A percentile compares a stretch with the other conserved stretches of the same genome.
Evolutionary conservation across 1,140 invertebrate genomes (phyloP).

Genomic region (Dreissena polymorpha): DNA sequence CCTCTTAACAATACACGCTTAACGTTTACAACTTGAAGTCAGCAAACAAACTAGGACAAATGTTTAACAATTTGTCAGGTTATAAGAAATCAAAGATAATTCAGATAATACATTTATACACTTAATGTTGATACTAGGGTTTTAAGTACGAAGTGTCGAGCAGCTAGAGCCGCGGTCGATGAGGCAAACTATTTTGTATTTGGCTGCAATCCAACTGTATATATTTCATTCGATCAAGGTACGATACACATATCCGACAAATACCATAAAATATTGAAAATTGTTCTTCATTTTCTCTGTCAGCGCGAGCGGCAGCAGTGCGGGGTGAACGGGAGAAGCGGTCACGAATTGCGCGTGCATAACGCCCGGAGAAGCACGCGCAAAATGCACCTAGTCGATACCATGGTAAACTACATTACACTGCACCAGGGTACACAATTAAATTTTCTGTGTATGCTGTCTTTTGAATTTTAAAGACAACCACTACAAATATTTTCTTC

Average conservation of each 20-base stretch:
- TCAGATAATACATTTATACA: slow-evolving; percentile 53
- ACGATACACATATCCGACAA: slow-evolving; percentile 23
- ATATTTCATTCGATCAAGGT: slow-evolving; percentile 22
- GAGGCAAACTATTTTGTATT: slow-evolving; percentile 38
- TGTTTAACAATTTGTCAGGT: slow-evolving; percentile 49
- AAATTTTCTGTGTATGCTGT: no score
- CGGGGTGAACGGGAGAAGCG: no score
- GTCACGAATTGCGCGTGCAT: no score
- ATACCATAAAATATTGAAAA: slow-evolving; percentile 52
- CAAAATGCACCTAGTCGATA: no score
- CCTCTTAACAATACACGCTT: slow-evolving; percentile 10
- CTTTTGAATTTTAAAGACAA: no score
- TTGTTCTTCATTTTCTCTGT: slow-evolving; percentile 21
- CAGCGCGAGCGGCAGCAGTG: neutral
- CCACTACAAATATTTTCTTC: no score
- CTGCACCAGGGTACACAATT: no score
- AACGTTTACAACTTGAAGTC: slow-evolving; percentile 18
- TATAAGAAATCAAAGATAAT: slow-evolving; percentile 54
- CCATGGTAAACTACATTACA: no score
- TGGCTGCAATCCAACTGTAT: slow-evolving; percentile 38
- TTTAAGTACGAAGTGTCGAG: slow-evolving; percentile 46
- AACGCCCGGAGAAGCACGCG: no score
- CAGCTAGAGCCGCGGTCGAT: slow-evolving; percentile 29
- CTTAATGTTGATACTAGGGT: slow-evolving; percentile 52
- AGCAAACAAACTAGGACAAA: slow-evolving; percentile 51